Evolutionary conservation across 2,797 vertebrate species (phyloP), one percentile per base, ranked within the genome.

Genomic region (Nannoperca obscura): DNA sequence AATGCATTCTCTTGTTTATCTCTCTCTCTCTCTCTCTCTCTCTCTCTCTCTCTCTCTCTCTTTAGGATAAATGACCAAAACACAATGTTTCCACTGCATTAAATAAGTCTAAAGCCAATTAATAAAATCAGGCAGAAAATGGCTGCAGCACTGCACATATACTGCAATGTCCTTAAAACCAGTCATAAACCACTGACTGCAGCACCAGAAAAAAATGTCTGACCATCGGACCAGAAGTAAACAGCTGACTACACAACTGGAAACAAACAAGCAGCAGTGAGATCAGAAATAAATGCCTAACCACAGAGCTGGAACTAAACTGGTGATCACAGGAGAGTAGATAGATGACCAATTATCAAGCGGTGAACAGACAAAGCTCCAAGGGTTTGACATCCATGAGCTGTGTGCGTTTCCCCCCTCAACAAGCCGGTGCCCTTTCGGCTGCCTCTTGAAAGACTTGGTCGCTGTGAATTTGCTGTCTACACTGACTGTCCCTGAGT

Each of bases 281-380:
- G 85, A 85, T 83, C 81, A 89, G 82, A 93, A 93, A 91, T 87
- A 92, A 92, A 87, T 50, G 83, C 71, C 71, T 46, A 86, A 69
- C 81, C 91, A 88, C 13, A 2, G 90, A 93, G 83, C 88, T 81
- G 86, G 88, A 93, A 92, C 83, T 93, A 92, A 93, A 92, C 75
- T 78, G 85, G 80, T 86, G 91, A 94, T 94, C 93, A 92, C 91
- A 92, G 88, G 87, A 92, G 92, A 87, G 89, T 82, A 84, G 87
- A 89, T 89, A 89, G 87, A 93, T 89, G 87, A 92, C 90, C 88
- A 92, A 93, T 93, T 90, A 92, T 91, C 91, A 91, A 85, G 91
- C 79, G 46, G 84, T 81, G 90, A 92, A 87, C 83, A 83, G 84
- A 88, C 87, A 86, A 87, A 83, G 83, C 91, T 91, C 86, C 47